Conservation (phyloP, 2,113 vertebrate species). For the Aleadryas rufinucha region DNA sequence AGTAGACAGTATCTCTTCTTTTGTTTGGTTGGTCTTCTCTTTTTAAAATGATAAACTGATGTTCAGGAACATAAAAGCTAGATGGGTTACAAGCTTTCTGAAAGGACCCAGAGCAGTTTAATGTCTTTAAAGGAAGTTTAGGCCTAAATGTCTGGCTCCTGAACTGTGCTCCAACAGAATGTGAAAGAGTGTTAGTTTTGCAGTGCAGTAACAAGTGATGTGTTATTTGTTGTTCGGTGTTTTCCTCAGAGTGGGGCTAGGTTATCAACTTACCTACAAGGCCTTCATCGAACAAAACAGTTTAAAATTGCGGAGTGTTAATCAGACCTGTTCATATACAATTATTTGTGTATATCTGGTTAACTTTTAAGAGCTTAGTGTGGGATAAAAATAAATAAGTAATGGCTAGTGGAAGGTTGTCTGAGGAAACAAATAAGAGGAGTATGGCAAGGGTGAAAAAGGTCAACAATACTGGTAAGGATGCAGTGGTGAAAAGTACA, state of each 20-base stretch:
- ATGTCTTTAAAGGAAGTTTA: neutral
- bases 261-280: neutral
- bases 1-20: neutral
- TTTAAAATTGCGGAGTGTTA: neutral
- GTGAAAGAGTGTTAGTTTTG: neutral
- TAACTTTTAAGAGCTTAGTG: neutral
- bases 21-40: neutral
- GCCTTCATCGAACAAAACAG: neutral
- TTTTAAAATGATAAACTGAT: neutral
- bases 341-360: neutral
- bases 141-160: neutral
- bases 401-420: neutral
- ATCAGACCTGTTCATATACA: neutral
- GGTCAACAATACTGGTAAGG: neutral
- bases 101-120: neutral
- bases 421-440: neutral
- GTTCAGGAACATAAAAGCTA: neutral
- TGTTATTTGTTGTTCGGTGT: neutral
- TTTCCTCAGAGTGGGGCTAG: rapidly evolving
- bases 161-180: neutral
- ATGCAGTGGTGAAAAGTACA: neutral
- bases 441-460: neutral
- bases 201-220: neutral
- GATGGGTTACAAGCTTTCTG: neutral
- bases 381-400: neutral